Evolutionary conservation across 2,888 invertebrate species (phyloP), one percentile per base, ranked within the genome.

Genomic region (Amphipyra tragopoginis): DNA sequence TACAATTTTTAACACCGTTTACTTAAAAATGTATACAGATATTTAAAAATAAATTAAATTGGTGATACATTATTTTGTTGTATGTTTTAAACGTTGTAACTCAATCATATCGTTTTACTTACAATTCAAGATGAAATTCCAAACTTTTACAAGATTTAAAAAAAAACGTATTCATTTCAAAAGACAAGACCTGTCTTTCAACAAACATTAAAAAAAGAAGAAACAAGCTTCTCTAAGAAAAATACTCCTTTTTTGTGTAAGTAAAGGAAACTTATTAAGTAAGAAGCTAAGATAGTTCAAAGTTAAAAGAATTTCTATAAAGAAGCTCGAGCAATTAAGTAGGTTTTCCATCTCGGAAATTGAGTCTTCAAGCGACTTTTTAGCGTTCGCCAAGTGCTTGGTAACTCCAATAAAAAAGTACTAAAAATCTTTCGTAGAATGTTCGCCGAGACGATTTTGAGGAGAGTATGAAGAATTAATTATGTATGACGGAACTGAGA

Each of bases 321-420:
- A 45, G 39, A 11, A 58, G 45, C 52, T 47, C 15, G 8, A 47
- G 60, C 65, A 72, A 72, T 74, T 72, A 72, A 65, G 54, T 60
- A 33, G 57, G 57, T 74, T 70, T 74, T 52, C 59, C 57, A 69
- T 69, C 75, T 69, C 75, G 60, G 70, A 74, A 64, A 72, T 72
- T 65, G 65, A 72, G 70, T 57, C 75, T 65, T 65, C 5, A 36
- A 47, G 45, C 48, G 48, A 74, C 59, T 69, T 72, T 57, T 69
- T 55, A 74, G 70, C 54, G 45, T 44, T 42, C 50, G 39, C 54
- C 34, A 45, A 60, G 75, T 64, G 15, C 54, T 70, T 54, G 7
- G 21, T 0, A 69, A 74, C 42, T 64, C 38, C 36, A 51, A 57
- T 72, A 69, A 69, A 65, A 72, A 69, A 60, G 60, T 60, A 74